Percentiles rank a stretch among this genome's conserved stretches.
Evolutionary conservation across 1,140 invertebrate genomes (phyloP).

Genomic region (Helicoverpa armigera): DNA sequence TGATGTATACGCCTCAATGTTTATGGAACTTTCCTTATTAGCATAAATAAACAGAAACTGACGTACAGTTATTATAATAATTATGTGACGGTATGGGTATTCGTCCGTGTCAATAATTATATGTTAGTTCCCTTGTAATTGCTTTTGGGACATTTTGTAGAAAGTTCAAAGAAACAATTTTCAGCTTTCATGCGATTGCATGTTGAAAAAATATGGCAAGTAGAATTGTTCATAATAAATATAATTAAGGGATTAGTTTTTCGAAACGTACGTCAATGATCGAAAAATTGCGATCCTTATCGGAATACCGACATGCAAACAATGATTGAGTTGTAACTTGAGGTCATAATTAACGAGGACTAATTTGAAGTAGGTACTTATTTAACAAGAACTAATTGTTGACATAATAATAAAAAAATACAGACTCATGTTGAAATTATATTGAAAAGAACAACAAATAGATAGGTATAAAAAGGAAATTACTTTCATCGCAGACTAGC

Average conservation of each 20-base stretch:
- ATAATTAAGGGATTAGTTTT: background rate
- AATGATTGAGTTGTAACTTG: slow-evolving; percentile 1
- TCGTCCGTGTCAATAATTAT: slow-evolving; percentile 32
- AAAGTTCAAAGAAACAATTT: slow-evolving; percentile 44
- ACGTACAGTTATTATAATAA: slow-evolving; percentile 14
- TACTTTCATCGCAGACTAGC: background rate
- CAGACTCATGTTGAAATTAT: background rate
- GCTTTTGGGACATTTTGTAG: slow-evolving; percentile 6
- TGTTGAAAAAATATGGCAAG: slow-evolving; percentile 14
- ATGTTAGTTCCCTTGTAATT: background rate
- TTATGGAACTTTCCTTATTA: background rate
- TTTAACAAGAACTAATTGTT: background rate
- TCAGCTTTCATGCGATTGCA: slow-evolving; percentile 40
- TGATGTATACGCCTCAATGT: too few species aligned
- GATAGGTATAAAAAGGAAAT: background rate
- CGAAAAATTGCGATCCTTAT: slow-evolving; percentile 4
- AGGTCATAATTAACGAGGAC: too few species aligned
- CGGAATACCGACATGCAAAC: slow-evolving; percentile 21
- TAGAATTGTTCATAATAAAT: background rate
- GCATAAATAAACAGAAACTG: background rate
- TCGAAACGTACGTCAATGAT: background rate
- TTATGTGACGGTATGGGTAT: background rate
- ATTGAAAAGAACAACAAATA: background rate
- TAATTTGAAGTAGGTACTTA: background rate
- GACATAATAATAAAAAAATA: background rate